Evolutionary conservation across 2,797 vertebrate species (phyloP).

Genomic region (Setipinna tenuifilis): DNA sequence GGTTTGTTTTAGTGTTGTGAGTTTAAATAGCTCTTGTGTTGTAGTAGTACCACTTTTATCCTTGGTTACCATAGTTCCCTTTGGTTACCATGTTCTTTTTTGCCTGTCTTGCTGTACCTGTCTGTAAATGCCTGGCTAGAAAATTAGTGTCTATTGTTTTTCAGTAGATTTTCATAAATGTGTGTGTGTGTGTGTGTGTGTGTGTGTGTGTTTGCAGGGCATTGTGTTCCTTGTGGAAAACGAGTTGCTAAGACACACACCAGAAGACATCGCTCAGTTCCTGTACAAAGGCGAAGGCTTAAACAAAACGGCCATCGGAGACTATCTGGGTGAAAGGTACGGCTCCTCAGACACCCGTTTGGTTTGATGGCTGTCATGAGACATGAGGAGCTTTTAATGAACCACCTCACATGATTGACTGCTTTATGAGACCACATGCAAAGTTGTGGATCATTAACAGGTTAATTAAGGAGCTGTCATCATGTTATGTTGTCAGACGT

Average conservation of each 20-base stretch:
- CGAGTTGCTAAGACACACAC: slow-evolving; percentile 86
- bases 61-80: too few species aligned
- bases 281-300: slow-evolving; percentile 95
- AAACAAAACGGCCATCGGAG: slow-evolving; percentile 94
- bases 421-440: too few species aligned
- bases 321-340: slow-evolving; percentile 89
- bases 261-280: slow-evolving; percentile 90
- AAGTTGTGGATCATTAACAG: not conserved
- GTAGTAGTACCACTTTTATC: not conserved
- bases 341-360: not conserved
- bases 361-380: not conserved
- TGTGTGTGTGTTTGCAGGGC: slow-evolving; percentile 70
- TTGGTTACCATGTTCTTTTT: not conserved
- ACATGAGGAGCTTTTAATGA: too few species aligned
- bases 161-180: slow-evolving; percentile 27
- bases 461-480: not conserved
- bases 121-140: not conserved
- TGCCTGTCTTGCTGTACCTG: not conserved
- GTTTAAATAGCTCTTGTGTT: not conserved
- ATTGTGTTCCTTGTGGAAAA: slow-evolving; percentile 92
- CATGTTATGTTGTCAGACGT: not conserved
- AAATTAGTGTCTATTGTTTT: not conserved
- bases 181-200: not conserved
- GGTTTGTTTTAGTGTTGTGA: not conserved
- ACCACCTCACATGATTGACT: too few species aligned